phyloP scores from a whole-genome alignment of 2,113 vertebrate genomes.

The Xenopus borealis region DNA sequence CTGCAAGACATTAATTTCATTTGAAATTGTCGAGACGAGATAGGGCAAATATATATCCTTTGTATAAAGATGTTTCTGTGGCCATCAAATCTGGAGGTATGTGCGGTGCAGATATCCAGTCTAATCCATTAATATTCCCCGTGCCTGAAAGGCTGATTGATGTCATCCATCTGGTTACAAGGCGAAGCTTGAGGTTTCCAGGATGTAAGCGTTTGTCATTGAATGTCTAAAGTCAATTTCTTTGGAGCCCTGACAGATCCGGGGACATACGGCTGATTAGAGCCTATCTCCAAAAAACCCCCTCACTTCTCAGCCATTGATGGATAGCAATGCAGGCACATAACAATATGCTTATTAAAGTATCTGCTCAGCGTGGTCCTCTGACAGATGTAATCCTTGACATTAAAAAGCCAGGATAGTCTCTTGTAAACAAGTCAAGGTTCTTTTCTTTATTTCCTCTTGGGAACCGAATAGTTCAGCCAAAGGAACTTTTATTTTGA shows the following conservation, averaged over 20 bases:
- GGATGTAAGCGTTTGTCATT: constrained; percentile 61
- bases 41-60: constrained; percentile 32
- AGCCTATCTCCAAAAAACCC: constrained; percentile 1
- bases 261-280: constrained; percentile 43
- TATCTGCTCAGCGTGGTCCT: neutral
- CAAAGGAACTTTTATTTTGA: no score
- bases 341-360: constrained; percentile 19
- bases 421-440: neutral
- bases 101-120: neutral
- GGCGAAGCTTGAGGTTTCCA: constrained; percentile 47
- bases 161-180: constrained; percentile 55
- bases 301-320: neutral
- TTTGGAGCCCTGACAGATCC: constrained; percentile 56
- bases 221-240: constrained; percentile 58
- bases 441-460: no score
- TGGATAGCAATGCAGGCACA: neutral
- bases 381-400: neutral
- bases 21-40: constrained; percentile 21
- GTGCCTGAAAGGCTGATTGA: constrained; percentile 54
- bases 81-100: constrained; percentile 18
- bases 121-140: constrained; percentile 45
- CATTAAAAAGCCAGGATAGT: constrained; percentile 11
- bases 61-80: constrained; percentile 16
- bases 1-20: constrained; percentile 18
- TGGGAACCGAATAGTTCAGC: no score